Conservation (phyloP, 2,113 vertebrate genomes). For the Herpetotheres cachinnans region DNA sequence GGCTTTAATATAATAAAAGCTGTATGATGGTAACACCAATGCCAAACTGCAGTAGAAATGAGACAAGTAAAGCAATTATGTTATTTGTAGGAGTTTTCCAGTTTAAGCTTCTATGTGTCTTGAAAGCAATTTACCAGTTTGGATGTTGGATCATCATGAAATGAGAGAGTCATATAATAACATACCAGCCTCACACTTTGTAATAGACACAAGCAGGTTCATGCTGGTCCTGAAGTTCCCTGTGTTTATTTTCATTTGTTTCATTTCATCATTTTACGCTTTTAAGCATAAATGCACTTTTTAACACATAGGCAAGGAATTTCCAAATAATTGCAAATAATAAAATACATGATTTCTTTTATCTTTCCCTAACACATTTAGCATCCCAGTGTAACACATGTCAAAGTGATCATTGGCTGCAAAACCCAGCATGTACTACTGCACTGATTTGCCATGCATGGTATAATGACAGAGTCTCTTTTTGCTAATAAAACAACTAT, state of each 20-base stretch:
- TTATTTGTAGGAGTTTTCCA: neutral
- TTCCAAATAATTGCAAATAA: neutral
- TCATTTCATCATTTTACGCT: neutral
- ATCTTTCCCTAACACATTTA: neutral
- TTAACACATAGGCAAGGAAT: neutral
- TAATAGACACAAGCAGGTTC: neutral
- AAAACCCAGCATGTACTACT: neutral
- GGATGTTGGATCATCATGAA: neutral
- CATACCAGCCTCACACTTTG: neutral
- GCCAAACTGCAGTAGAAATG: constrained; percentile 88
- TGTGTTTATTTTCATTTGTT: neutral
- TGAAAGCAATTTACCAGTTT: neutral
- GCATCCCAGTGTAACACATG: neutral
- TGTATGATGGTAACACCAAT: constrained; percentile 94
- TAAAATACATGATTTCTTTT: neutral
- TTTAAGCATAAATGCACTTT: neutral
- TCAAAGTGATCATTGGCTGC: neutral
- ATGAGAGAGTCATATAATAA: neutral
- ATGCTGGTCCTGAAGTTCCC: neutral
- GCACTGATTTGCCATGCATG: neutral
- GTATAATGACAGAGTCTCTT: neutral
- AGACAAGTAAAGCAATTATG: constrained; percentile 59
- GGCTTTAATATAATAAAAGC: constrained; percentile 96
- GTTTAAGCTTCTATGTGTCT: neutral
- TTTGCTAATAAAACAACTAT: neutral